A percentile compares a stretch with the other conserved stretches of the same genome.
These are phyloP conservation scores for Malurus elegans DNA, from an alignment of 2,113 vertebrate species.

Conservation along the genomic window DNA sequence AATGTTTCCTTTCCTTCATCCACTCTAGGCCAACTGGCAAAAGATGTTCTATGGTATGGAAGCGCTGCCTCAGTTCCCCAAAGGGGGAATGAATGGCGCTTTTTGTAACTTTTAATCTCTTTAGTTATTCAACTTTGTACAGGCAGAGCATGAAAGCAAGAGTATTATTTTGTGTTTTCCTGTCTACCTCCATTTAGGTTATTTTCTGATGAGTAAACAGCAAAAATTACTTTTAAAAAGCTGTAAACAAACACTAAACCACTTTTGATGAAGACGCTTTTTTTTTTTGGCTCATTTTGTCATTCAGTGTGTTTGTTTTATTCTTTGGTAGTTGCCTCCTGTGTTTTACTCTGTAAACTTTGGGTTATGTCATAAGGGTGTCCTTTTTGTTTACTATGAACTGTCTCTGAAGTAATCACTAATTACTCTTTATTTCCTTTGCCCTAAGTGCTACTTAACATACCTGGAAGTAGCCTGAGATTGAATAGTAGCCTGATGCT, in stretches of 20 bases:
- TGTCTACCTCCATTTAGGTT: not conserved
- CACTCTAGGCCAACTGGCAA: not conserved
- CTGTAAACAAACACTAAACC: not conserved
- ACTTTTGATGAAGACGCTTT: not conserved
- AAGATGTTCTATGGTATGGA: not conserved
- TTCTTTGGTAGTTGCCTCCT: not conserved
- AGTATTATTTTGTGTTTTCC: not conserved
- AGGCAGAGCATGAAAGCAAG: not conserved
- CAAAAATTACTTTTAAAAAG: not conserved
- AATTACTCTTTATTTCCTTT: not conserved
- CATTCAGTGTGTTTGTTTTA: not conserved
- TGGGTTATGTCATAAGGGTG: not conserved
- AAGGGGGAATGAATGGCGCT: not conserved
- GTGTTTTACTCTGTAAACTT: not conserved
- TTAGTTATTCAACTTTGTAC: not conserved
- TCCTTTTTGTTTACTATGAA: not conserved
- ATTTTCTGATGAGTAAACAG: not conserved
- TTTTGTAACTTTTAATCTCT: not conserved
- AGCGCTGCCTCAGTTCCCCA: not conserved
- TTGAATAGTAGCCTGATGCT: not conserved
- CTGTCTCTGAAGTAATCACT: not conserved
- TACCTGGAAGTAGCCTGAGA: not conserved
- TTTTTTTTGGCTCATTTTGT: not conserved
- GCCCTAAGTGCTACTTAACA: not conserved
- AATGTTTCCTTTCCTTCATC: not conserved